These are phyloP conservation scores for Hololepta plana DNA, from an alignment of 2,888 invertebrate genomes.

Conservation along the genomic window DNA sequence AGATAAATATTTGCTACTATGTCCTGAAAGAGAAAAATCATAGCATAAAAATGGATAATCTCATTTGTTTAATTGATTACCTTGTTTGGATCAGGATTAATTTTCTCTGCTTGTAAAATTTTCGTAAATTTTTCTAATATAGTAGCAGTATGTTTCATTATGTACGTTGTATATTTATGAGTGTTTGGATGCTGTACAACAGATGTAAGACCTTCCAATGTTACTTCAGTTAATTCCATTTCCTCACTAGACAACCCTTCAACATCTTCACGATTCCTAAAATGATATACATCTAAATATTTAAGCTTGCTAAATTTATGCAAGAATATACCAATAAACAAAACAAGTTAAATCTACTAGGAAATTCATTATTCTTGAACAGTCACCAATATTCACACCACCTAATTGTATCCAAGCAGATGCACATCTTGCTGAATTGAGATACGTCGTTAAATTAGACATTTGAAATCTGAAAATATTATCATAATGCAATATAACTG, in stretches of 20 bases:
- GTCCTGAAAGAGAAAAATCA: constrained; percentile 33
- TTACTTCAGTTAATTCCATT: constrained; percentile 38
- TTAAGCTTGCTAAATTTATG: constrained; percentile 2
- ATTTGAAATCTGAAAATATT: constrained; percentile 18
- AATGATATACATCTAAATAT: constrained; percentile 6
- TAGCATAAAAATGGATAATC: background rate
- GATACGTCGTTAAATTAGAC: constrained; percentile 31
- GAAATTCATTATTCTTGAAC: constrained; percentile 20
- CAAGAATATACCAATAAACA: constrained; percentile 28
- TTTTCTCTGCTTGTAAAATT: constrained; percentile 31
- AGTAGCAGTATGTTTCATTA: constrained; percentile 38
- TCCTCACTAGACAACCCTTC: constrained; percentile 35
- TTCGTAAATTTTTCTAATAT: constrained; percentile 36
- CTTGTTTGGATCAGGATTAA: constrained; percentile 22
- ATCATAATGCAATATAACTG: constrained; percentile 5
- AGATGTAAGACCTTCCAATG: constrained; percentile 41
- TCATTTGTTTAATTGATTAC: constrained; percentile 12
- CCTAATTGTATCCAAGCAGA: constrained; percentile 45
- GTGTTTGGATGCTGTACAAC: constrained; percentile 43
- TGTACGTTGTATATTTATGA: constrained; percentile 30
- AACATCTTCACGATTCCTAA: constrained; percentile 25
- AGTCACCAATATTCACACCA: constrained; percentile 24
- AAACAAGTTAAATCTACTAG: constrained; percentile 25
- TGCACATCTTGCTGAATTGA: constrained; percentile 36
- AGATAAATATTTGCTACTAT: constrained; percentile 47